Evolutionary conservation across 2,797 vertebrate species (phyloP), one percentile per base, ranked within the genome.

Genomic region (Melanotaenia nigrans): DNA sequence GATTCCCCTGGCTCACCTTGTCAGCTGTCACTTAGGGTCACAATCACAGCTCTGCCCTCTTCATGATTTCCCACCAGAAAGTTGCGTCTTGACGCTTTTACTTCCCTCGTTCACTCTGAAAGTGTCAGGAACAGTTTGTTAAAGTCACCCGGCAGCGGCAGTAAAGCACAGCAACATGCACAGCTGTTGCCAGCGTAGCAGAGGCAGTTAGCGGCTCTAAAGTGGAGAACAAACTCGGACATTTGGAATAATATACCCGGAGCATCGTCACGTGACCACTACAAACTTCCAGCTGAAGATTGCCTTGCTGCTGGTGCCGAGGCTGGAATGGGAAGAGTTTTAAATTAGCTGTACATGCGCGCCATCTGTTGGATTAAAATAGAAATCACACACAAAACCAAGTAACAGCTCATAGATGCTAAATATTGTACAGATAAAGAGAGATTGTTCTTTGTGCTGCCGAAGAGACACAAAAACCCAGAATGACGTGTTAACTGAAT

Each of bases 211-310:
- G 71, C 70, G 12, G 73, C 73, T 81, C 71, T 40, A 33, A 14
- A 49, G 14, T 85, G 61, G 7, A 56, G 63, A 32, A 18, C 73
- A 40, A 5, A 56, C 63, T 5, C 30, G 35, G 42, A 79, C 78
- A 70, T 86, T 60, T 70, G 81, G 32, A 63, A 25, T 81, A 80
- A 88, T 88, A 89, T 78, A 86, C 65, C 58, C 77, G 68, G 83
- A 85, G 78, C 82, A 89, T 71, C 65, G 78, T 89, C 89, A 91
- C 45, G 88, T 91, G 89, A 87, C 83, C 82, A 57, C 73, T 60
- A 67, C 71, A 4, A 55, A 71, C 47, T 68, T 73, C 68, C 77
- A 79, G 87, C 76, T 82, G 73, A 65, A 54, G 78, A 54, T 68
- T 6, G 33, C 28, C 30, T 2, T 11, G 58, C 72, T 70, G 78